Evolutionary conservation across 2,797 vertebrate genomes (phyloP).

Genomic region (Ara ararauna): DNA sequence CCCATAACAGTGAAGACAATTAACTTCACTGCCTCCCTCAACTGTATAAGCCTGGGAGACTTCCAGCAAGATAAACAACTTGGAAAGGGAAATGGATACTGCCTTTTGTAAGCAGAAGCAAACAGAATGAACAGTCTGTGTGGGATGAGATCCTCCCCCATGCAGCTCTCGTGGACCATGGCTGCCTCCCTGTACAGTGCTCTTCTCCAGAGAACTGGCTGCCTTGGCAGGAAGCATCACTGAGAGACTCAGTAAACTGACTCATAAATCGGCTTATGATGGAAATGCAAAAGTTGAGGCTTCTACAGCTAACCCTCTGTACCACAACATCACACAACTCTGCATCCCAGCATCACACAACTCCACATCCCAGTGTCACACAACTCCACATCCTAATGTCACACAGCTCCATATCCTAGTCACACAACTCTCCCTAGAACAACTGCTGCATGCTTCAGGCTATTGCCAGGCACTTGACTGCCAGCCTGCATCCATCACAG

Average conservation of each 20-base stretch:
- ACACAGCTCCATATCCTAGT: background rate
- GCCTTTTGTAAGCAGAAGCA: background rate
- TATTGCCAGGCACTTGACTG: background rate
- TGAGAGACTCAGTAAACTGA: background rate
- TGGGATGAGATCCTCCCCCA: fast-evolving
- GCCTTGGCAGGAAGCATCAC: background rate
- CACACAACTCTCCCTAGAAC: background rate
- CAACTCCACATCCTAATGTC: no score
- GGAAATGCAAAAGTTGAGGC: background rate
- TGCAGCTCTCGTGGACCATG: fast-evolving
- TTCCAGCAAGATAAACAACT: background rate
- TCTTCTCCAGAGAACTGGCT: background rate
- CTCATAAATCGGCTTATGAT: background rate
- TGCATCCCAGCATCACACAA: no score
- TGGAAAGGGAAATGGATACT: background rate
- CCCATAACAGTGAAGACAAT: no score
- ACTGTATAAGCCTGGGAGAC: no score
- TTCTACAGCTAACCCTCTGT: background rate
- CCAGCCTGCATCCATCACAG: background rate
- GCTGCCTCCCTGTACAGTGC: background rate
- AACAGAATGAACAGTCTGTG: background rate
- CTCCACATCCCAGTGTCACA: no score
- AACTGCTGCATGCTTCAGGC: background rate
- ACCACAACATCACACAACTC: background rate
- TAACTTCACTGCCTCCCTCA: no score